These are phyloP conservation scores for Andricus grossulariae DNA, from an alignment of 1,140 invertebrate genomes.

Conservation along the genomic window DNA sequence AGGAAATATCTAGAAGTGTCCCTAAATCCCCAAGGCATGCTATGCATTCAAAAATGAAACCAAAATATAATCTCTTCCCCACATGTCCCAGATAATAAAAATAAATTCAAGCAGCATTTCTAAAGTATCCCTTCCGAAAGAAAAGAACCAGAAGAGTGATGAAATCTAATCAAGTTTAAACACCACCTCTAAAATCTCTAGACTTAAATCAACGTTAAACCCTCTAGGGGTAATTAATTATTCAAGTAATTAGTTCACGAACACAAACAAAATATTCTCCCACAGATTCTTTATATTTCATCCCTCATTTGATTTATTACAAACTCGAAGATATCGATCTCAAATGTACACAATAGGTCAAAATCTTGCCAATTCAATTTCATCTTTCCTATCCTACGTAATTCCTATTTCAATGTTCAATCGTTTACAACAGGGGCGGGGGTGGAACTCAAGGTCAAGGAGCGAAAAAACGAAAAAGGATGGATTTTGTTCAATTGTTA, in stretches of 20 bases:
- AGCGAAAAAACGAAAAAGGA: neutral
- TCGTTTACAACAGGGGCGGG: neutral
- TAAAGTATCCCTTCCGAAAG: neutral
- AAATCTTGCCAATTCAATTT: neutral
- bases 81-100: no score
- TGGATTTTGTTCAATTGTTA: neutral
- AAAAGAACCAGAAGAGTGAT: neutral
- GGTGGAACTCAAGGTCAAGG: conserved; percentile 15
- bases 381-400: neutral
- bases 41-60: no score
- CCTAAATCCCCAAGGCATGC: no score
- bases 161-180: neutral
- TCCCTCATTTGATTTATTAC: neutral
- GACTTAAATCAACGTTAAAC: neutral
- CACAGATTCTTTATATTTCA: neutral
- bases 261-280: neutral
- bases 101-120: no score
- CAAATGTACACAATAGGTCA: neutral
- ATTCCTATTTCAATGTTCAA: neutral
- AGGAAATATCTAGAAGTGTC: no score
- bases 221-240: neutral
- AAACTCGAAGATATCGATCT: neutral
- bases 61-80: no score
- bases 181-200: neutral
- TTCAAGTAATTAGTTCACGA: neutral